Evolutionary conservation across 1,140 invertebrate species (phyloP), one percentile per base, ranked within the genome.

Genomic region (Armadillidium nasatum): DNA sequence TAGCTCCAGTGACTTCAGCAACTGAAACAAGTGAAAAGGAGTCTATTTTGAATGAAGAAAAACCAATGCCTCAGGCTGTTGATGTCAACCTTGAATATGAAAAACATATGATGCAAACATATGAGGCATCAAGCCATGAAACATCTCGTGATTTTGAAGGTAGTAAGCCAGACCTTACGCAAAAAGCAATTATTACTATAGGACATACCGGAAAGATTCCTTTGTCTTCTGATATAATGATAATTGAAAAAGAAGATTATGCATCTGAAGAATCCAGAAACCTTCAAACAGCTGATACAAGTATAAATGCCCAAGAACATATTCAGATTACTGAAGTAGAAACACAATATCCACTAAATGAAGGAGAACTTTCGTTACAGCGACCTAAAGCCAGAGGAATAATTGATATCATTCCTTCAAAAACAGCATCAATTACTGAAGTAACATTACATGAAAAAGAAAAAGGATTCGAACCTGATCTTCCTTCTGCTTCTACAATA

Each of bases 331-430:
- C 33, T 33, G 33, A 33, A 33, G 33, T 33, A 33, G 33, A 33
- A 33, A 6, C 33, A 6, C 33, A 33, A 33, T 33, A 33, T 33
- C 33, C 33, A 33, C 33, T 33, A 6, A 33, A 33, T 33, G 33
- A 33, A 33, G 33, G 6, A 33, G 33, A 33, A 3, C 33, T 33
- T 33, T 33, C 33, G 33, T 33, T 33, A 33, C 33, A 33, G 33
- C 33, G 6, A 33, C 33, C 33, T 33, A 33, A 33, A 33, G 33
- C 33, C 33, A 33, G 33, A 33, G 33, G 33, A 33, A 6, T 33
- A 6, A 6, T 33, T 33, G 86, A 78, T 23, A 75, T 90, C 23
- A 84, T 83, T 50, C 85, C 87, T 4, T 85, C 87, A 78, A 88
- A 90, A 84, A 83, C 88, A 21, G 77, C 90, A 4, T 84, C 84